Conservation (phyloP, 2,797 vertebrate genomes). For the Tachyglossus aculeatus region DNA sequence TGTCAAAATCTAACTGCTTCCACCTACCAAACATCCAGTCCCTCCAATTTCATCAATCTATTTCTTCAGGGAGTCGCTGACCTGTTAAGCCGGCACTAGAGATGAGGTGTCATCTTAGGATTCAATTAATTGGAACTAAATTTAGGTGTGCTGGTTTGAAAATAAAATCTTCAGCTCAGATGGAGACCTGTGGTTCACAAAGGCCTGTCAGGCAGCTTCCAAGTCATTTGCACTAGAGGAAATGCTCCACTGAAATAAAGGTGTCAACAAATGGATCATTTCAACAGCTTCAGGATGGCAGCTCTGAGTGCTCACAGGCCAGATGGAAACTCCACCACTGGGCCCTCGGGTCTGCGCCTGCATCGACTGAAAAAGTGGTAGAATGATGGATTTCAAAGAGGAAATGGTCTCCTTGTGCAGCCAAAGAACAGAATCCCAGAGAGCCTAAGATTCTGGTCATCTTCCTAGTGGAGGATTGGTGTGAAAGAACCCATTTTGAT, state of each 20-base stretch:
- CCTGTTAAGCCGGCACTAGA: too few relatives aligned
- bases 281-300: background rate
- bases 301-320: background rate
- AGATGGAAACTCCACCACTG: background rate
- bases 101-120: too few relatives aligned
- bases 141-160: background rate
- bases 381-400: background rate
- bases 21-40: too few relatives aligned
- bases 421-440: background rate
- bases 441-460: background rate
- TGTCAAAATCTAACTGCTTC: too few relatives aligned
- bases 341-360: background rate
- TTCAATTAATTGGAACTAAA: background rate
- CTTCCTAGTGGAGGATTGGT: background rate
- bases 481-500: background rate
- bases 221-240: background rate
- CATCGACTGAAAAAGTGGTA: background rate
- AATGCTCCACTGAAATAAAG: background rate
- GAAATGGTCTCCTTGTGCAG: background rate
- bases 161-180: background rate
- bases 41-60: too few relatives aligned
- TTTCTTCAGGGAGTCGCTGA: too few relatives aligned
- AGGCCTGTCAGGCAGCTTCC: background rate
- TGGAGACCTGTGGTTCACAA: background rate
- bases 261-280: background rate